Evolutionary conservation across 2,888 invertebrate genomes (phyloP).

Genomic region (Meta bourneti): DNA sequence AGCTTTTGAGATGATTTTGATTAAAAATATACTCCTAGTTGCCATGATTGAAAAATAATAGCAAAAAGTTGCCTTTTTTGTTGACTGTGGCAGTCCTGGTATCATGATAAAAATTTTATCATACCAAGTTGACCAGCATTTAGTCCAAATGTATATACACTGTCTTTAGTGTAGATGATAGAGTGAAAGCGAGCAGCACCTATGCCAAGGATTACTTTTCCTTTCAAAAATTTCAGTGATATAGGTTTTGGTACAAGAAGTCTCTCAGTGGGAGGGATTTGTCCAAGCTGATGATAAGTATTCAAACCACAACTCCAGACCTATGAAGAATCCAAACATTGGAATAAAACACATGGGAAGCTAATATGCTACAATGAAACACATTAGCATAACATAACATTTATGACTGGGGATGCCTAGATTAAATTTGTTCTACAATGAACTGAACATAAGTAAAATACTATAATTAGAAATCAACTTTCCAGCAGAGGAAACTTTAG

Average conservation of each 20-base stretch:
- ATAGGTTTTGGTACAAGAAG: constrained; percentile 82
- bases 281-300: constrained; percentile 85
- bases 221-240: constrained; percentile 79
- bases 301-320: constrained; percentile 86
- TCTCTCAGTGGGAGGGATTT: constrained; percentile 82
- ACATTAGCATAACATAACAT: too few species aligned
- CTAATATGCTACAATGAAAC: not conserved
- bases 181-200: constrained; percentile 88
- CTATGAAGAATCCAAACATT: constrained; percentile 79
- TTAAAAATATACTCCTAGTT: too few species aligned
- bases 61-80: too few species aligned
- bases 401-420: too few species aligned
- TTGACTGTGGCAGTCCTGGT: too few species aligned
- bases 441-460: too few species aligned
- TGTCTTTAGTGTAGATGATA: constrained; percentile 84
- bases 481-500: too few species aligned
- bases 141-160: constrained; percentile 89
- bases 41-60: too few species aligned
- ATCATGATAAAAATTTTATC: not conserved
- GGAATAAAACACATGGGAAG: not conserved
- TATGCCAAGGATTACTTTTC: constrained; percentile 82
- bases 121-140: constrained; percentile 89
- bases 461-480: too few species aligned
- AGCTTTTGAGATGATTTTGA: too few species aligned
- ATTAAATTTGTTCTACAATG: too few species aligned